phyloP scores from a whole-genome alignment of 2,113 vertebrate genomes.

The Tauraco erythrolophus region DNA sequence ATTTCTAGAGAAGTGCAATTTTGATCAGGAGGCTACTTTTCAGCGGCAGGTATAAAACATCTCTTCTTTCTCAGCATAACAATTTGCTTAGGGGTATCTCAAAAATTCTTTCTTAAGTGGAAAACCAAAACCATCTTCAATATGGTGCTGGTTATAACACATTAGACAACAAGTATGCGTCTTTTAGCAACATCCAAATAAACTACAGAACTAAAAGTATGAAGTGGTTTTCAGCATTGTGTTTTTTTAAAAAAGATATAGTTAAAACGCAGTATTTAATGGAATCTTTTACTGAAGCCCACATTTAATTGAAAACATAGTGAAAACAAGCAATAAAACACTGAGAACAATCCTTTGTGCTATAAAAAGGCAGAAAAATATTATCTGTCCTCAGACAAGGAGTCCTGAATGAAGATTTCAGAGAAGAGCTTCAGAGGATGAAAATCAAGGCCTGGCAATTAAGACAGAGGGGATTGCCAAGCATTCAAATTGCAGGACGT shows the following conservation, averaged over 20 bases:
- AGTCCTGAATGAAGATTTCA: not conserved
- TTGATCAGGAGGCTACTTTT: not conserved
- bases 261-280: not conserved
- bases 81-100: not conserved
- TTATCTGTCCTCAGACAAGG: not conserved
- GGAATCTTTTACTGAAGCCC: conserved; percentile 7
- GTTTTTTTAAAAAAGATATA: not conserved
- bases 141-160: not conserved
- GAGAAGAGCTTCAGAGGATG: not conserved
- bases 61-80: not conserved
- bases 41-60: not conserved
- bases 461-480: not conserved
- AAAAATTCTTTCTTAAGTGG: not conserved
- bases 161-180: not conserved
- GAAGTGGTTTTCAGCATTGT: not conserved
- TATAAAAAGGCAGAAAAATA: conserved; percentile 23
- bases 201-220: not conserved
- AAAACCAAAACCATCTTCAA: not conserved
- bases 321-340: conserved; percentile 28
- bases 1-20: not conserved
- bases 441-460: not conserved
- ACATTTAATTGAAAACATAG: conserved; percentile 13
- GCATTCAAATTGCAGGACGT: not conserved
- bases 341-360: not conserved
- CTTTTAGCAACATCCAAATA: not conserved